Evolutionary conservation across 2,888 invertebrate species (phyloP), one percentile per base, ranked within the genome.

Genomic region (Ctenicera cuprea): DNA sequence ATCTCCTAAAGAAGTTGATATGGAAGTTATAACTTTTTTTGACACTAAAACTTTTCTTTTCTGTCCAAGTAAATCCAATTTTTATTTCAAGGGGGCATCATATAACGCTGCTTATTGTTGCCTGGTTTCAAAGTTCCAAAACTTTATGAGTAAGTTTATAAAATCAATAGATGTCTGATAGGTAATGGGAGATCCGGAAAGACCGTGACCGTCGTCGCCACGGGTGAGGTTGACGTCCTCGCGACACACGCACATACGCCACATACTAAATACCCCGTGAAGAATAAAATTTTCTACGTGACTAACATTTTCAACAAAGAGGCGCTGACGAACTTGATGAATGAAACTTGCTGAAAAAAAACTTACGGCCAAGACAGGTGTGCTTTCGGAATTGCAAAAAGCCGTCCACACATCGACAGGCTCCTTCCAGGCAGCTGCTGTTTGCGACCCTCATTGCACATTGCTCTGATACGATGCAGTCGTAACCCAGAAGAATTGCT

Each of bases 331-430:
- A 43, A 48, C 14, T 52, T 65, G 59, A 61, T 68, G 30, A 68
- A 59, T 68, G 59, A 43, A 22, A 67, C 52, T 37, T 20, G 48
- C 16, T 54, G 22, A 57, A 54, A 61, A 72, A 61, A 66, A 87
- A 94, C 96, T 95, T 91, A 97, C 97, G 95, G 85, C 94, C 93
- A 68, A 97, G 91, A 85, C 97, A 97, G 48, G 96, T 96, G 86
- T 97, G 96, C 84, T 94, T 93, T 83, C 96, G 91, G 89, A 95
- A 96, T 86, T 95, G 95, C 76, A 96, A 89, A 87, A 93, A 95
- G 79, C 95, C 95, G 82, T 94, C 93, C 72, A 93, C 92, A 87
- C 97, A 97, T 50, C 94, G 92, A 85, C 97, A 97, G 59, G 93
- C 92, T 41, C 95, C 94, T 72, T 94, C 94, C 80, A 94, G 88